Conservation (phyloP, 1,140 invertebrate species). For the Bombus pyrosoma region DNA sequence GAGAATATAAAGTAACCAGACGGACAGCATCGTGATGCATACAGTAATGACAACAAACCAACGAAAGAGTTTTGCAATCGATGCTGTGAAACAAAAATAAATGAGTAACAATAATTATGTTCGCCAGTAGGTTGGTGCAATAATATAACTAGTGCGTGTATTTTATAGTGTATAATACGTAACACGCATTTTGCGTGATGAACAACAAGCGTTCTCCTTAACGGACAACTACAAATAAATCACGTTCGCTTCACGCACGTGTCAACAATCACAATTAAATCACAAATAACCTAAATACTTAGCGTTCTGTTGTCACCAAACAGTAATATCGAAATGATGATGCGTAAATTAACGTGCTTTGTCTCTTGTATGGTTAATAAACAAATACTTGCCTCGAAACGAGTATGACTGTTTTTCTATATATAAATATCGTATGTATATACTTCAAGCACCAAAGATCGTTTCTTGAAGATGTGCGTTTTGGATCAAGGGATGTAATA, state of each 20-base stretch:
- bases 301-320: background rate
- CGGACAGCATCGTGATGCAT: background rate
- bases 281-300: background rate
- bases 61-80: background rate
- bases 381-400: slow-evolving; percentile 2
- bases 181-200: background rate
- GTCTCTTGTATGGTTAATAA: background rate
- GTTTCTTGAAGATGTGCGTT: background rate
- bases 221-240: background rate
- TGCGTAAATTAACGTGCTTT: too few relatives aligned
- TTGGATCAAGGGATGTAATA: background rate
- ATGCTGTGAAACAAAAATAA: background rate
- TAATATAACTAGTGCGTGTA: background rate
- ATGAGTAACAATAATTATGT: background rate
- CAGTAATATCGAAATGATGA: background rate
- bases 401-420: background rate
- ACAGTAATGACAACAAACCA: background rate
- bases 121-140: background rate
- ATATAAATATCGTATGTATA: background rate
- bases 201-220: background rate
- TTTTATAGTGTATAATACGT: background rate
- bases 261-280: background rate
- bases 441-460: background rate
- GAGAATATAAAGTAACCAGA: background rate
- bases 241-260: background rate